A percentile compares a stretch with the other conserved stretches of the same genome.
These are phyloP conservation scores for Chaetodon trifasciatus DNA, from an alignment of 2,797 vertebrate species.

Conservation along the genomic window DNA sequence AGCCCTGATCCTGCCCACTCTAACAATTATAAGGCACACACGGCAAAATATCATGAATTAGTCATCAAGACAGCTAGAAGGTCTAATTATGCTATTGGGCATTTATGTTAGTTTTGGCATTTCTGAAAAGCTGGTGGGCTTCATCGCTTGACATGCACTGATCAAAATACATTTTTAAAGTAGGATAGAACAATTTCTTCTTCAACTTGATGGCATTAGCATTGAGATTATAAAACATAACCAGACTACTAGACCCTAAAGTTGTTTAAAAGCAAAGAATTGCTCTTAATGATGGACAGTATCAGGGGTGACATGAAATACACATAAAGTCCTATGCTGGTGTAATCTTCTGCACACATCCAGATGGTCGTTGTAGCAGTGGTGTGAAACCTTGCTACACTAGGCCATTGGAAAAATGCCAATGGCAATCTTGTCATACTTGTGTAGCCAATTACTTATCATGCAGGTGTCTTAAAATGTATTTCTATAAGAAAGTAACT, in stretches of 20 bases:
- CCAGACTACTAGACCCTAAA: background rate
- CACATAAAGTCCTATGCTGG: background rate
- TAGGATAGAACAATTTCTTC: background rate
- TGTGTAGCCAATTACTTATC: background rate
- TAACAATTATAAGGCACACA: slow-evolving; percentile 18
- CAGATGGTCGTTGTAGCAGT: background rate
- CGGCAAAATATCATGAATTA: slow-evolving; percentile 44
- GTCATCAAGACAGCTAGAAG: slow-evolving; percentile 30
- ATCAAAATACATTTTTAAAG: background rate
- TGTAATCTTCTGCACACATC: slow-evolving; percentile 3
- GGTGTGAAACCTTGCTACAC: slow-evolving; percentile 7
- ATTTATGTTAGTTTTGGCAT: slow-evolving; percentile 32
- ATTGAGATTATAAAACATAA: background rate
- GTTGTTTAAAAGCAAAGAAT: background rate
- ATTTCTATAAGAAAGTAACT: background rate
- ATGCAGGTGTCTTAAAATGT: background rate
- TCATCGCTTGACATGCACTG: background rate
- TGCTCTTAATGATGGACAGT: background rate
- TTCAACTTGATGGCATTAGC: background rate
- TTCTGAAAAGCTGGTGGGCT: slow-evolving; percentile 26
- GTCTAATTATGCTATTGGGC: slow-evolving; percentile 3
- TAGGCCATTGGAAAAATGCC: background rate
- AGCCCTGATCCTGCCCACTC: slow-evolving; percentile 12
- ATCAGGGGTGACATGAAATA: slow-evolving; percentile 4
- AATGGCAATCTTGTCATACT: background rate